Base-by-base conservation (phyloP, 2,888 invertebrate species). In the Lypha dubia region DNA sequence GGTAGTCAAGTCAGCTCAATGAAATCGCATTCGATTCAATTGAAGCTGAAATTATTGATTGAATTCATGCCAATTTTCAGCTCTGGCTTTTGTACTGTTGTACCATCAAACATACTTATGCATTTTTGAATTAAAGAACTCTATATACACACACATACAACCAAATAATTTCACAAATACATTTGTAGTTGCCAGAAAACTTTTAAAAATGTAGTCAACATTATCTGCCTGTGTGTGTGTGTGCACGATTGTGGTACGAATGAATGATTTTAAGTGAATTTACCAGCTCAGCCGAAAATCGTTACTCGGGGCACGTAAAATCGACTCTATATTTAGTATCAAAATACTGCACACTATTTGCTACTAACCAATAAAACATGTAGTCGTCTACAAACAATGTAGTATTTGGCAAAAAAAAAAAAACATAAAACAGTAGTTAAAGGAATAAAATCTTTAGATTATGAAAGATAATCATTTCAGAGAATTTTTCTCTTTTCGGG, bases 21-120 rank as follows among this genome's bases (percentile, higher is more conserved):
- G 46, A 88, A 88, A 88, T 88, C 88, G 88, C 89, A 89, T 90
- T 90, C 87, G 88, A 90, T 90, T 90, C 89, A 90, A 90, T 90
- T 90, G 88, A 86, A 88, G 82, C 88, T 87, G 86, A 88, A 89
- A 88, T 89, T 89, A 89, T 90, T 90, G 90, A 90, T 90, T 90
- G 89, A 89, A 88, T 88, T 73, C 85, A 81, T 84, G 82, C 86
- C 81, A 86, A 82, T 86, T 86, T 84, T 81, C 70, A 82, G 80
- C 32, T 76, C 74, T 44, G 74, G 81, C 63, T 81, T 62, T 83
- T 88, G 87, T 87, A 88, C n/a, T n/a, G n/a, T n/a, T 89, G 71
- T 62, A 56, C 46, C n/a, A n/a, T 22, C 46, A 53, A 28, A 56
- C 44, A 49, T 20, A 35, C 41, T 11, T 51, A 58, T 60, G 22